These are phyloP conservation scores for Odontothrips loti DNA, from an alignment of 2,888 invertebrate genomes.

Conservation along the genomic window DNA sequence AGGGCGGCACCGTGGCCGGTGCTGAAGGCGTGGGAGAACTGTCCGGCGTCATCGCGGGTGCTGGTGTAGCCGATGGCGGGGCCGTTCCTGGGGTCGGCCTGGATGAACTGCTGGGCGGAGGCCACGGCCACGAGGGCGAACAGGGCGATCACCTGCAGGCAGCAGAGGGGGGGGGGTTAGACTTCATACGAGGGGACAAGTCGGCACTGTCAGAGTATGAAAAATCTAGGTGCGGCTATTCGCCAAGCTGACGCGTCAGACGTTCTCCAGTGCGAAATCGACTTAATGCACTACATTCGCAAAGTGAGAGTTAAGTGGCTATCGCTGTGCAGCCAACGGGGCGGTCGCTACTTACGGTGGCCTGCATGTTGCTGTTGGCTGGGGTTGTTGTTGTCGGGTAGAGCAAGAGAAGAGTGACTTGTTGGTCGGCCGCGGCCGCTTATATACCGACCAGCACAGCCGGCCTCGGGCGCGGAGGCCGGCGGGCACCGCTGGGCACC, in stretches of 20 bases:
- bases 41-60: not conserved
- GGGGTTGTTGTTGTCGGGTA: not conserved
- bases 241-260: too few relatives aligned
- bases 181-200: too few relatives aligned
- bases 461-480: not conserved
- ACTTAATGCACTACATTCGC: too few relatives aligned
- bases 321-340: too few relatives aligned
- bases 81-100: not conserved
- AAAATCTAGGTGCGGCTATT: too few relatives aligned
- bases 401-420: not conserved
- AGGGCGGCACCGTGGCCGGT: not conserved
- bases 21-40: not conserved
- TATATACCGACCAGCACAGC: not conserved
- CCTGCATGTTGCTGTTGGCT: not conserved
- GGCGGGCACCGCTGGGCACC: not conserved
- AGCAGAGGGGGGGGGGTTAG: not conserved
- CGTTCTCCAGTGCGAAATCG: too few relatives aligned
- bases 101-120: not conserved
- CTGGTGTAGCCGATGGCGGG: not conserved
- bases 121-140: not conserved
- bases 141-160: constrained; percentile 5
- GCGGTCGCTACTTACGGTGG: not conserved
- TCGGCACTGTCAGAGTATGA: too few relatives aligned
- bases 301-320: too few relatives aligned
- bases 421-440: not conserved